Percentiles rank a stretch among this genome's conserved stretches.
Evolutionary conservation across 2,888 invertebrate species (phyloP).

Genomic region (Cephus pulcher): DNA sequence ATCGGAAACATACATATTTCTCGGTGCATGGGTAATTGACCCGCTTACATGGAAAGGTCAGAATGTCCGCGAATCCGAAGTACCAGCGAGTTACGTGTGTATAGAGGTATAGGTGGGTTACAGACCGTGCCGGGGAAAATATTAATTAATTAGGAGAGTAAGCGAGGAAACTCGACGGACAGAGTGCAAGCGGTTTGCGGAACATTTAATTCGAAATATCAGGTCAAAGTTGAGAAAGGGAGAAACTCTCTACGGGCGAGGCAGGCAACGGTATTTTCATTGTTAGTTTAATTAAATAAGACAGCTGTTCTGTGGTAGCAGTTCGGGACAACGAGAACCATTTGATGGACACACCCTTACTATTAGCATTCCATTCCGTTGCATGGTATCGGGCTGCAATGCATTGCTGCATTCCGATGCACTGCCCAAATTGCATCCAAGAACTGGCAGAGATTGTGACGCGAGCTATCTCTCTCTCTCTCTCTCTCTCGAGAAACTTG

Average conservation of each 20-base stretch:
- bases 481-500: not conserved
- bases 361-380: not conserved
- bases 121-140: constrained; percentile 24
- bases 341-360: not conserved
- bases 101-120: not conserved
- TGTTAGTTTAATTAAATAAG: constrained; percentile 46
- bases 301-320: constrained; percentile 32
- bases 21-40: not conserved
- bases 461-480: not conserved
- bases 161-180: constrained; percentile 8
- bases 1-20: not conserved
- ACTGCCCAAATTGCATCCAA: not conserved
- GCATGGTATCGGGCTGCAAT: not conserved
- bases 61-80: not conserved
- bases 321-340: not conserved
- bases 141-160: constrained; percentile 45
- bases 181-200: constrained; percentile 18
- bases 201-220: constrained; percentile 33
- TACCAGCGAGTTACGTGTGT: not conserved
- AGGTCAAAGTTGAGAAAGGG: constrained; percentile 27
- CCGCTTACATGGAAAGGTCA: not conserved
- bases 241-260: not conserved
- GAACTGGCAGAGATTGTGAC: not conserved
- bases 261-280: constrained; percentile 23
- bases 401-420: not conserved